Percentiles rank a stretch among this genome's conserved stretches.
phyloP scores from a whole-genome alignment of 1,140 invertebrate species.

The Eumeta japonica region DNA sequence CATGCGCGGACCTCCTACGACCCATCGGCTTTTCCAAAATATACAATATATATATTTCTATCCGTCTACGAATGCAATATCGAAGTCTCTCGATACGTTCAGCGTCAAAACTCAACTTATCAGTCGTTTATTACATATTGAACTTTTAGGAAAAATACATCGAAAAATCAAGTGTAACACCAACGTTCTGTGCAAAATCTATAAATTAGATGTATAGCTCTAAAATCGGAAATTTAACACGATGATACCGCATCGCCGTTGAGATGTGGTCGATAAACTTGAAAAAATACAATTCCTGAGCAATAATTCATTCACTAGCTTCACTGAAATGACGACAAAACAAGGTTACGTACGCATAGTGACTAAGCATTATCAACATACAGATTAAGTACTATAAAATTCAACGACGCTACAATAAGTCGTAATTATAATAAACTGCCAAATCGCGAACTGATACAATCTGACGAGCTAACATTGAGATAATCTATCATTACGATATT shows the following conservation, averaged over 20 bases:
- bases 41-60: too few relatives aligned
- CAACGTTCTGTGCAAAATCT: constrained; percentile 53
- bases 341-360: too few relatives aligned
- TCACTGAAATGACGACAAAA: too few relatives aligned
- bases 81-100: constrained; percentile 24
- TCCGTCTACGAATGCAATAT: constrained; percentile 9
- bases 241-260: constrained; percentile 41
- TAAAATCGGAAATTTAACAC: constrained; percentile 50
- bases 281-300: constrained; percentile 52
- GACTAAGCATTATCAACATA: constrained; percentile 34
- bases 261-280: not conserved
- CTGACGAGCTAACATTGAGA: constrained; percentile 52
- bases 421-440: constrained; percentile 44
- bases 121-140: constrained; percentile 45
- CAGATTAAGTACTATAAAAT: constrained; percentile 41
- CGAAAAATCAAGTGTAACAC: constrained; percentile 55
- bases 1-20: too few relatives aligned
- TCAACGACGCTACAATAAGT: constrained; percentile 46
- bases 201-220: constrained; percentile 46
- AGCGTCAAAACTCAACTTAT: constrained; percentile 37
- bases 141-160: constrained; percentile 49
- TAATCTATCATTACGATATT: constrained; percentile 51
- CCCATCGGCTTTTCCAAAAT: too few relatives aligned
- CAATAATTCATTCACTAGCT: constrained; percentile 30
- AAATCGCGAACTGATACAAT: constrained; percentile 46